Conservation (phyloP, 1,140 invertebrate genomes). For the Pinna nobilis region DNA sequence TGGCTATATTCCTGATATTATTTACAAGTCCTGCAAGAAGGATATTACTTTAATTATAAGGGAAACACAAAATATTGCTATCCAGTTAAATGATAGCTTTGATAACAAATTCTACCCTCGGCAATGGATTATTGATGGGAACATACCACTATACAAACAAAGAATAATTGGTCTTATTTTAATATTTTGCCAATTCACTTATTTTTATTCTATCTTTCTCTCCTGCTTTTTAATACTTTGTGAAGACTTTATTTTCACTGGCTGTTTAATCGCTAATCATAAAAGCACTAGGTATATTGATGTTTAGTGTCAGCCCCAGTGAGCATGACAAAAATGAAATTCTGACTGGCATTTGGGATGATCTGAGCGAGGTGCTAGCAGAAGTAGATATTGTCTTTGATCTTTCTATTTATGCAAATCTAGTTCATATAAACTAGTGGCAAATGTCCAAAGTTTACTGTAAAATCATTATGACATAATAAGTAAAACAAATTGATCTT, state of each 20-base stretch:
- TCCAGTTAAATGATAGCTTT: too few species aligned
- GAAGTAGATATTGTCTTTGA: slow-evolving; percentile 2
- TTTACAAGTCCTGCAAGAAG: too few species aligned
- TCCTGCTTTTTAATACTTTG: too few species aligned
- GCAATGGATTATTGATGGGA: too few species aligned
- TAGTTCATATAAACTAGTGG: slow-evolving; percentile 13
- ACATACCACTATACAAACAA: too few species aligned
- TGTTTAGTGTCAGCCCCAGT: slow-evolving; percentile 70
- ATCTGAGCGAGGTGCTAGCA: slow-evolving; percentile 30
- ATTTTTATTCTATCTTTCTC: too few species aligned
- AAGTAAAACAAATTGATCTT: slow-evolving; percentile 31
- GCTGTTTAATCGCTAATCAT: slow-evolving; percentile 70
- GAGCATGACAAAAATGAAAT: slow-evolving; percentile 73
- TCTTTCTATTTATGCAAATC: slow-evolving; percentile 17
- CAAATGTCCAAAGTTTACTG: slow-evolving; percentile 27
- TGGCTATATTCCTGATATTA: too few species aligned
- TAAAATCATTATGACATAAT: slow-evolving; percentile 30
- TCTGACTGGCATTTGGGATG: slow-evolving; percentile 66
- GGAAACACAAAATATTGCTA: too few species aligned
- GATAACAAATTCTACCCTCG: too few species aligned
- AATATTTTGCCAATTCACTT: too few species aligned
- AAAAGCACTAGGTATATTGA: slow-evolving; percentile 69
- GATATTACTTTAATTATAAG: too few species aligned
- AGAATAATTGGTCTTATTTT: too few species aligned
- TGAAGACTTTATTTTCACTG: slow-evolving; percentile 53